phyloP scores from a whole-genome alignment of 2,888 invertebrate species.

The Rotaria macrura region DNA sequence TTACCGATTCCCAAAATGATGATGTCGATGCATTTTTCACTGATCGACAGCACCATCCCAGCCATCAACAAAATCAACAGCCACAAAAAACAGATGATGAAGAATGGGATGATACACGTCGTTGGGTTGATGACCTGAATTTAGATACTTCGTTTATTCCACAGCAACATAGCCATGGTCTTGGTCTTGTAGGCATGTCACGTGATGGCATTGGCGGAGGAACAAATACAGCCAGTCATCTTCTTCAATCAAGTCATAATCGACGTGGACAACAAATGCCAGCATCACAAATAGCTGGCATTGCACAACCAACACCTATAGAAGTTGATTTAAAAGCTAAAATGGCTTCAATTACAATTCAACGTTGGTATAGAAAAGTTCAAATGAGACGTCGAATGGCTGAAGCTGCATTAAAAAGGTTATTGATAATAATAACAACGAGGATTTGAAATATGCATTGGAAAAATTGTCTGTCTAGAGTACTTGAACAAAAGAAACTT shows the following conservation, averaged over 20 bases:
- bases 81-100: not conserved
- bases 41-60: not conserved
- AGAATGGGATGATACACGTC: not conserved
- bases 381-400: constrained; percentile 7
- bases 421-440: not conserved
- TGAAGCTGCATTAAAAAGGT: constrained; percentile 14
- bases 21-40: constrained; percentile 11
- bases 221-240: too few relatives aligned
- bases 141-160: not conserved
- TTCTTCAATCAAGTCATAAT: not conserved
- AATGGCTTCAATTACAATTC: constrained; percentile 6
- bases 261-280: not conserved
- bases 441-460: too few relatives aligned
- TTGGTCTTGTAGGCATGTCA: too few relatives aligned
- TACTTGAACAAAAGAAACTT: not conserved
- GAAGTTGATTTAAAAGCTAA: not conserved
- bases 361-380: constrained; percentile 6
- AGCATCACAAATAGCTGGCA: not conserved
- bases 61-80: too few relatives aligned
- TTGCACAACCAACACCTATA: not conserved
- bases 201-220: too few relatives aligned
- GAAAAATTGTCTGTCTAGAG: too few relatives aligned
- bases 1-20: not conserved
- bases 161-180: too few relatives aligned
- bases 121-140: not conserved